Percentiles rank a stretch among this genome's conserved stretches.
Conservation (phyloP, 2,888 invertebrate genomes). For the Meganola albula region DNA sequence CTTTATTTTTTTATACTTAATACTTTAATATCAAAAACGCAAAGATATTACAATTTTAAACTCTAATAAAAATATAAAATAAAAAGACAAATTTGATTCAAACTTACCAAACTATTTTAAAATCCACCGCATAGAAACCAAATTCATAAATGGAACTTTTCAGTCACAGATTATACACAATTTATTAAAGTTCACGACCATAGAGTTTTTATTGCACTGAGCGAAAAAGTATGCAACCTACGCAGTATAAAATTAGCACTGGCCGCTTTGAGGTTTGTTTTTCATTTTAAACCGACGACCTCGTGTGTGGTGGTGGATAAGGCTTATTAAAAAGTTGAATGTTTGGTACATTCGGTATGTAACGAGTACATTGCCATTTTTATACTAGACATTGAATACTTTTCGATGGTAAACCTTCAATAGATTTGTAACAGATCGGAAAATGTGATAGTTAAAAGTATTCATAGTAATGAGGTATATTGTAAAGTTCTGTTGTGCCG, state of each 20-base stretch:
- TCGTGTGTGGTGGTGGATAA: slow-evolving; percentile 35
- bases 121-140: slow-evolving; percentile 19
- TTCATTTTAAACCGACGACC: slow-evolving; percentile 44
- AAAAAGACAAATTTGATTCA: neutral
- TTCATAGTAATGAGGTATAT: no score
- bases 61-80: neutral
- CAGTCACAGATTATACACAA: slow-evolving; percentile 23
- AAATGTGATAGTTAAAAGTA: no score
- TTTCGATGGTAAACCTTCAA: no score
- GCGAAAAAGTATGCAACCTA: slow-evolving; percentile 21
- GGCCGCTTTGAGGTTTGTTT: slow-evolving; percentile 37
- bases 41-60: no score
- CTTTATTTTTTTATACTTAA: no score
- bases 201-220: slow-evolving; percentile 22
- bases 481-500: no score
- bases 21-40: no score
- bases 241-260: slow-evolving; percentile 39
- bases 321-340: no score
- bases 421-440: no score
- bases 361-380: no score
- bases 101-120: slow-evolving; percentile 8
- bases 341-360: no score
- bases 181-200: slow-evolving; percentile 17
- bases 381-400: no score
- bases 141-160: slow-evolving; percentile 14